Base-by-base conservation (phyloP, 1,140 invertebrate genomes). In the Dermatophagoides farinae region DNA sequence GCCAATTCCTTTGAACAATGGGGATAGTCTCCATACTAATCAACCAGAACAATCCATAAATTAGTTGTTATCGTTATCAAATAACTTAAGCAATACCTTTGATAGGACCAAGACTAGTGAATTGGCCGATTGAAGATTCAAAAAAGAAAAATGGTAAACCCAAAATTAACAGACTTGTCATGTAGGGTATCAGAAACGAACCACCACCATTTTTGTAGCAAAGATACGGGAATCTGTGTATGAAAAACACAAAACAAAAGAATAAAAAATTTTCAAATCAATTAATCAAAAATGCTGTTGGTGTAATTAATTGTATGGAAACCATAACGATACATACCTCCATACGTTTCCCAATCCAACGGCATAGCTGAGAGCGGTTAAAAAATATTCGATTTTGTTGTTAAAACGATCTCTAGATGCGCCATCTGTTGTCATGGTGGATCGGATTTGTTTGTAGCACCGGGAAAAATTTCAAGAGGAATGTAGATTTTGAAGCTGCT, bases 121-220 rank as follows among this genome's bases (percentile, higher is more conserved):
- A 74, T 66, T 79, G 78, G 6, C 78, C 78, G 52, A 79, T 71
- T 0, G 74, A 75, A 64, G 77, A 77, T 39, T 64, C 70, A 68
- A 96, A 85, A 39, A 92, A 78, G 71, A 95, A 93, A 47, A 97
- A 76, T 1, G 92, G 91, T 39, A 93, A 81, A 14, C 89, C 91
- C 68, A 93, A 88, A 64, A 96, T 73, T 37, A 93, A 74, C 68
- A 96, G 74, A 88, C 95, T 95, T 41, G 90, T 79, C 66, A 86
- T 78, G 74, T 93, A 96, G 16, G 92, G 91, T 67, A 97, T 92
- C 41, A 97, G 78, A 71, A 97, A 96, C 1, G 90, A 89, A 68
- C 90, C 75, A 66, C 77, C 77, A 22, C 77, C 77, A 66, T 79
- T 78, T 57, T 73, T 75, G 67, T 78, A 79, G 37, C 75, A 77